Base-by-base conservation (phyloP, 2,113 vertebrate genomes). In the Oreotragus oreotragus region DNA sequence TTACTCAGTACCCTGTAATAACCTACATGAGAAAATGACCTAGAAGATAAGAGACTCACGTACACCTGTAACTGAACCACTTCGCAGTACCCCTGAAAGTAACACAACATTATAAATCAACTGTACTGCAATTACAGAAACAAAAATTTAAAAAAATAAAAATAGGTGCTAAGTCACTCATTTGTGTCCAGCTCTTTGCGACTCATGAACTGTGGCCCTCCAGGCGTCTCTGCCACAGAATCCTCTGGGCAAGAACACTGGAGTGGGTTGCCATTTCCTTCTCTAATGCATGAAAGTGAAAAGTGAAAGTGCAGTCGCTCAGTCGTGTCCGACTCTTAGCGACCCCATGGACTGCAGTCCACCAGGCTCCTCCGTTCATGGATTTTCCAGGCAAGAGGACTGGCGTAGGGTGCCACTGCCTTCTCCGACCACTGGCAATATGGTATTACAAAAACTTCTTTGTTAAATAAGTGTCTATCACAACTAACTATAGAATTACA, bases 141-240 rank as follows among this genome's bases (percentile, higher is more conserved):
- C 39, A 43, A 76, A 76, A 76, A 43, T n/a, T 76, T 76, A 0
- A 43, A 76, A 76, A 14, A 76, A 43, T 43, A 12, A 70, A 70
- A 36, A 73, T 36, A 39, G 70, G 70, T 76, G 70, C 66, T 12
- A 39, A 39, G 66, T 39, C 66, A 12, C 66, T 73, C 66, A 39
- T 2, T 39, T 21, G 9, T 21, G 19, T 70, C n/a, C 0, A 0
- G 36, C n/a, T 73, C n/a, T 64, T 64, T 73, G 66, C 2, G 0
- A 70, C 21, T 19, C 66, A 73, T 23, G n/a, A 1, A 6, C 36
- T 12, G 10, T 39, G 13, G 66, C 66, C 66, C 21, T 12, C 66
- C 21, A 70, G 66, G 66, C 66, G 39, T 23, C n/a, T 73, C 66
- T 73, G n/a, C n/a, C 66, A 73, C 11, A 73, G 66, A 39, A 39